A percentile compares a stretch with the other conserved stretches of the same genome.
Evolutionary conservation across 1,140 invertebrate genomes (phyloP).

Genomic region (Scaptomyza montana): DNA sequence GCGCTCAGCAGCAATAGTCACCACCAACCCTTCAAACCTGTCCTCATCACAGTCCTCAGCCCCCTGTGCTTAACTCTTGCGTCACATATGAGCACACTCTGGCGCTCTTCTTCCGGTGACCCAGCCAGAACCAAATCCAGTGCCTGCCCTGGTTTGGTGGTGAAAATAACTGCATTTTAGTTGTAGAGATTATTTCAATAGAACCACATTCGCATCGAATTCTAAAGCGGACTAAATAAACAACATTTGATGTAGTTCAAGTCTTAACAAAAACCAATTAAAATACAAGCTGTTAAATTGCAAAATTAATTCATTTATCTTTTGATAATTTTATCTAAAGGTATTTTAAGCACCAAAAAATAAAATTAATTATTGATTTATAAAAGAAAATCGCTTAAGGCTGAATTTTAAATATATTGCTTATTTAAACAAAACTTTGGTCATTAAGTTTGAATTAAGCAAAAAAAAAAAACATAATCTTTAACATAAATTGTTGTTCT

Average conservation of each 20-base stretch:
- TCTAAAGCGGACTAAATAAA: slow-evolving; percentile 25
- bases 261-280: neutral
- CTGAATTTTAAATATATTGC: too few relatives aligned
- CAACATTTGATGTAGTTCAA: slow-evolving; percentile 26
- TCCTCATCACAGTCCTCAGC: slow-evolving; percentile 12
- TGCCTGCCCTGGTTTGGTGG: slow-evolving; percentile 48
- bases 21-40: slow-evolving; percentile 18
- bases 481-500: neutral
- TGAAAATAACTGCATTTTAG: slow-evolving; percentile 77
- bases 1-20: slow-evolving; percentile 32
- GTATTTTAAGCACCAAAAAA: slow-evolving; percentile 14
- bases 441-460: too few relatives aligned
- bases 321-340: slow-evolving; percentile 21
- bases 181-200: slow-evolving; percentile 78
- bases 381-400: neutral
- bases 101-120: slow-evolving; percentile 48
- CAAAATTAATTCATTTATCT: too few relatives aligned
- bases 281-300: neutral
- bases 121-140: slow-evolving; percentile 23
- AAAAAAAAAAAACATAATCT: too few relatives aligned
- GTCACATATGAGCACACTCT: slow-evolving; percentile 51
- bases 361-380: neutral
- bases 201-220: slow-evolving; percentile 55
- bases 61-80: slow-evolving; percentile 26
- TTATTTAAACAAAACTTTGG: neutral